A percentile compares a stretch with the other conserved stretches of the same genome.
These are phyloP conservation scores for Myiozetetes cayanensis DNA, from an alignment of 2,113 vertebrate species.

Conservation along the genomic window DNA sequence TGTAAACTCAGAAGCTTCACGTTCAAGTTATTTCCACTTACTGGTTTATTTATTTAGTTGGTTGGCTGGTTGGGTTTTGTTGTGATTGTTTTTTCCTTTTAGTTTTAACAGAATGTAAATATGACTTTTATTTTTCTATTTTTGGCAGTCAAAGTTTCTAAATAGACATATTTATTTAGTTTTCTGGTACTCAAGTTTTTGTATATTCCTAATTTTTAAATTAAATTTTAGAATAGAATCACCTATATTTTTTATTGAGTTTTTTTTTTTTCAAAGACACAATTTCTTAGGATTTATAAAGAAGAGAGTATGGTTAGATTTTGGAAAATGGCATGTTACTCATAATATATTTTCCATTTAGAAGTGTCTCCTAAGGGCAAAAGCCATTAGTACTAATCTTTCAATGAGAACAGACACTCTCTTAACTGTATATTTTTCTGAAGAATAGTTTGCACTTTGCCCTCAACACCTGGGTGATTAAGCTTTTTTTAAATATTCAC, in stretches of 20 bases:
- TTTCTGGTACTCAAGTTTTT: neutral
- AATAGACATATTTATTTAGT: neutral
- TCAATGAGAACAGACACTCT: neutral
- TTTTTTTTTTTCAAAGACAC: neutral
- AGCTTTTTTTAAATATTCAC: neutral
- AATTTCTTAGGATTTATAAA: neutral
- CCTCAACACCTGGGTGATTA: neutral
- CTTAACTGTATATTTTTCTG: neutral
- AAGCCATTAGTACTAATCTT: neutral
- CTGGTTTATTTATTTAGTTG: neutral
- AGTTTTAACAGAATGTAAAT: neutral
- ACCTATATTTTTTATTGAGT: neutral
- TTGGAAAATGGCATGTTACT: neutral
- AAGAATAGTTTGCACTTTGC: neutral
- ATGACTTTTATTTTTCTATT: neutral
- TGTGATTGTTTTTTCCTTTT: neutral
- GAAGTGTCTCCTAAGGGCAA: neutral
- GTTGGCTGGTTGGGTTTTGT: accelerated
- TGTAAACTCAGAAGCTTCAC: neutral
- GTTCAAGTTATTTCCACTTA: neutral
- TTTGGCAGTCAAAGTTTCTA: neutral
- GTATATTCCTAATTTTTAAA: neutral
- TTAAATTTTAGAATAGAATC: neutral
- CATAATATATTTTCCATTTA: neutral
- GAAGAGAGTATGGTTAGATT: neutral